These are phyloP conservation scores for Pterophyllum scalare DNA, from an alignment of 2,113 vertebrate species.

Conservation along the genomic window DNA sequence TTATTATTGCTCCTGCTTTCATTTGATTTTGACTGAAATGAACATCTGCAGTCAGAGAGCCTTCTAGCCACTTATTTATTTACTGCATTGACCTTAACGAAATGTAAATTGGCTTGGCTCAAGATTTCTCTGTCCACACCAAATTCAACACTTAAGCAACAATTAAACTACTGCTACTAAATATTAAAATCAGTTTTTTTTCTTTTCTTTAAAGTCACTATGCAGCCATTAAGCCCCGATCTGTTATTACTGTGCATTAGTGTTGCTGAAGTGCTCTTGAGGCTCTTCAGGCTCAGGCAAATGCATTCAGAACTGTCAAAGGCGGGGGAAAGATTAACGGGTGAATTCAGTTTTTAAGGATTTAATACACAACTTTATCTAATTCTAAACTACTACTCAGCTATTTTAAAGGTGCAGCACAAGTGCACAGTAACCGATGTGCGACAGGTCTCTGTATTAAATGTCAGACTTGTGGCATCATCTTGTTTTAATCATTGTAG, in stretches of 20 bases:
- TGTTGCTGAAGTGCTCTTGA: constrained; percentile 17
- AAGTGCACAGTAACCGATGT: not conserved
- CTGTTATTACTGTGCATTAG: constrained; percentile 23
- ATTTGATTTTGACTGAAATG: no score
- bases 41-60: not conserved
- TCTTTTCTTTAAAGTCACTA: not conserved
- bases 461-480: constrained; percentile 11
- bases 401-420: not conserved
- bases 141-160: not conserved
- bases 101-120: not conserved
- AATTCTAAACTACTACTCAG: not conserved
- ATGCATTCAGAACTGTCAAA: constrained; percentile 5
- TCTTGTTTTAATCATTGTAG: not conserved
- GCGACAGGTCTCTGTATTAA: not conserved
- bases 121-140: not conserved
- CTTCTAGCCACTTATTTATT: not conserved
- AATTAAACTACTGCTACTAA: not conserved
- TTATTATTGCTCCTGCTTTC: not conserved
- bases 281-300: constrained; percentile 11
- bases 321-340: not conserved
- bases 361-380: constrained; percentile 2
- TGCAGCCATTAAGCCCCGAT: constrained; percentile 5
- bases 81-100: not conserved
- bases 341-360: not conserved
- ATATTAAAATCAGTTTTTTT: not conserved